Evolutionary conservation across 64 coral and sea anemone species (phyloP).

Genomic region (Anthopleura sola): DNA sequence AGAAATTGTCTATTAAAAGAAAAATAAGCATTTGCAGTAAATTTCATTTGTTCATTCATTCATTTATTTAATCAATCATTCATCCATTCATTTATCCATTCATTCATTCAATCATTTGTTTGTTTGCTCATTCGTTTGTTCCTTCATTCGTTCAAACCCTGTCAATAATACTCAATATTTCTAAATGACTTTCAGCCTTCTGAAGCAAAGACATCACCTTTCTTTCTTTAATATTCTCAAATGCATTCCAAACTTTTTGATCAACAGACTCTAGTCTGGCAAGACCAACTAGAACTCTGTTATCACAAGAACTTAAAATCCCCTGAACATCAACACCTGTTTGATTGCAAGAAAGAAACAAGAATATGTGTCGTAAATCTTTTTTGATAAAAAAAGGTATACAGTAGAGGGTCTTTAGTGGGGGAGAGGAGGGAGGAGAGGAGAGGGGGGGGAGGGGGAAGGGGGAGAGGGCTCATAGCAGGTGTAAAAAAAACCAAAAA

Average conservation of each 20-base stretch:
- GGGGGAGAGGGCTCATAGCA: no score
- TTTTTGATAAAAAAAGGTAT: background rate
- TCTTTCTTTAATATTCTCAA: slow-evolving; percentile 7
- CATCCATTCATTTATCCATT: background rate
- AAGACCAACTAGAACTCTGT: slow-evolving; percentile 71
- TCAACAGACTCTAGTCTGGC: slow-evolving; percentile 51
- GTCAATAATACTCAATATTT: background rate
- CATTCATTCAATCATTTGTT: no score
- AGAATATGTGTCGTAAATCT: background rate
- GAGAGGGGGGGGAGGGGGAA: no score
- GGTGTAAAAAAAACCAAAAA: no score
- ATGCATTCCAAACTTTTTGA: slow-evolving; percentile 41
- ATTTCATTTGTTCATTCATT: background rate
- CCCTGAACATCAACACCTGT: slow-evolving; percentile 23
- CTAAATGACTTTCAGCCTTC: background rate
- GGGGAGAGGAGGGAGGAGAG: no score
- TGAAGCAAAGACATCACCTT: background rate
- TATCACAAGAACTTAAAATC: slow-evolving; percentile 60
- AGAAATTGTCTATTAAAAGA: background rate
- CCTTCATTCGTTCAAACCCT: background rate
- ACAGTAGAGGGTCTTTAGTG: no score
- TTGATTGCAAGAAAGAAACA: background rate
- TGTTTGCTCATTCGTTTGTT: background rate
- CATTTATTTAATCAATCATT: no score
- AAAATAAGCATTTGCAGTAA: background rate